Base-by-base conservation (phyloP, 2,113 vertebrate species). In the Perca fluviatilis region DNA sequence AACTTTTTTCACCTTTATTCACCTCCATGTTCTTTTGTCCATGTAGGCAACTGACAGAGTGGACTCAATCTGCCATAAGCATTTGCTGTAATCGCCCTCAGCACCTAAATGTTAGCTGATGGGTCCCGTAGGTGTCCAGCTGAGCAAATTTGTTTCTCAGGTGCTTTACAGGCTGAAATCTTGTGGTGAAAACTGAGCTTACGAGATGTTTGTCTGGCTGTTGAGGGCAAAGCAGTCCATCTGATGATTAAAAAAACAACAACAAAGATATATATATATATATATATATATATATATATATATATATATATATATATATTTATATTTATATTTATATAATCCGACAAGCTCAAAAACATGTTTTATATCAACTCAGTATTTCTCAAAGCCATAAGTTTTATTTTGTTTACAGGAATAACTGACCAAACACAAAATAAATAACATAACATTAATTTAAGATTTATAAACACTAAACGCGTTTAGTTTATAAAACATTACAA, bases 31-130 rank as follows among this genome's bases (percentile, higher is more conserved):
- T 65, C 21, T 74, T 30, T 36, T 27, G 14, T 54, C 82, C 50
- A 27, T 64, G n/a, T 21, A 27, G 50, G 36, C 58, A 65, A 7
- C 49, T 25, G 8, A 18, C 53, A 9, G 56, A 53, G 53, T 40
- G 67, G 15, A 77, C 63, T 84, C 62, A 60, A 40, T 80, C 78
- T 88, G 86, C 75, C 78, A 65, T 0, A 18, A 83, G 46, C 47
- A 1, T 64, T 85, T 63, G 2, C 33, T 58, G 0, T 21, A 25
- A 81, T 84, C 74, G 64, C 10, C 10, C 46, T 13, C 30, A 51
- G 33, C 25, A 56, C 71, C 36, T 25, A 33, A 71, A 53, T 47
- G 18, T 43, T 15, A 63, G 25, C 40, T 62, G 69, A 76, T 68
- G 50, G 40, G 25, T 18, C 14, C 49, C 21, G 36, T 60, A 49